phyloP scores from a whole-genome alignment of 2,797 vertebrate species.

The Limosa lapponica region DNA sequence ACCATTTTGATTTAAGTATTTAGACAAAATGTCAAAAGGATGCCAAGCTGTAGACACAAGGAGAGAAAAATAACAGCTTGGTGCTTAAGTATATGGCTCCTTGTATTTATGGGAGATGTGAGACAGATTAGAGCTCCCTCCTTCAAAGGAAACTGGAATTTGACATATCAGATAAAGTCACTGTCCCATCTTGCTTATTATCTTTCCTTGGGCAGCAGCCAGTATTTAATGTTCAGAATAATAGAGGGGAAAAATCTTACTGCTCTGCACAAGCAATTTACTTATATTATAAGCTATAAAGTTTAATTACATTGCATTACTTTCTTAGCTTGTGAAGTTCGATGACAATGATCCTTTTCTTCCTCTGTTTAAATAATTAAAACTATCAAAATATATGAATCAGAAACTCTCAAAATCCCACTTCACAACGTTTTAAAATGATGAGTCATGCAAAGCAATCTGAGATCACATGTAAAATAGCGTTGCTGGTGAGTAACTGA shows the following conservation, averaged over 20 bases:
- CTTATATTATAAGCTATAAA: conserved; percentile 23
- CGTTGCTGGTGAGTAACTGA: not conserved
- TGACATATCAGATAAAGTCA: not conserved
- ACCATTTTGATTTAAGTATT: conserved; percentile 29
- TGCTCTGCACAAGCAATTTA: conserved; percentile 29
- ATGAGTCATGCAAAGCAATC: not conserved
- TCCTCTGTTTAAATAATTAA: conserved; percentile 2
- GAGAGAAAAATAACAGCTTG: conserved; percentile 11
- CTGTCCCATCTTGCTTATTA: conserved; percentile 18
- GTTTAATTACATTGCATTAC: conserved; percentile 20
- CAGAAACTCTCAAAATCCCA: not conserved
- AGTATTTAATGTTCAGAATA: conserved; percentile 30
- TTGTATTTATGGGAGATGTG: not conserved
- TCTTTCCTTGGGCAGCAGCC: conserved; percentile 13
- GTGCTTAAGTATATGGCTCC: not conserved
- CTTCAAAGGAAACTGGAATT: conserved; percentile 20
- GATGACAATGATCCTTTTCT: not conserved
- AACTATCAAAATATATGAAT: not conserved
- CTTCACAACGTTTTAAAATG: not conserved
- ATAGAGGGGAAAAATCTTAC: not conserved
- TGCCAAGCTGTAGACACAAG: not conserved
- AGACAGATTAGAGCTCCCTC: not conserved
- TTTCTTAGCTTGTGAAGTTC: not conserved
- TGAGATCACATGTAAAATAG: not conserved
- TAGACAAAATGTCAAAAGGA: conserved; percentile 21